These are phyloP conservation scores for Psephotus haematonotus DNA, from an alignment of 2,113 vertebrate genomes.

Conservation along the genomic window DNA sequence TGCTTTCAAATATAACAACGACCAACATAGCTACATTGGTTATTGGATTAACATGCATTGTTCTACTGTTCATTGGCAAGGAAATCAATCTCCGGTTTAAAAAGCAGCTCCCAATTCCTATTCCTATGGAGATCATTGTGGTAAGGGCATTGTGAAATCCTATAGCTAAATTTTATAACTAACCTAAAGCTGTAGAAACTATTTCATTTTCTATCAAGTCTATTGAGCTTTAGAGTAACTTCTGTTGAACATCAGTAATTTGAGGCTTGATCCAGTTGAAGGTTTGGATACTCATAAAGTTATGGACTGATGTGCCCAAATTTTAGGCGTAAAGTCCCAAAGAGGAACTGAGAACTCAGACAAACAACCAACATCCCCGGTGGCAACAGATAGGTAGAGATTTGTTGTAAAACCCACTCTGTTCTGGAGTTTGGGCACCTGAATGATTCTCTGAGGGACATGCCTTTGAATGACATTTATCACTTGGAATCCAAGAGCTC, in stretches of 20 bases:
- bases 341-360: not conserved
- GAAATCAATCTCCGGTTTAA: conserved; percentile 91
- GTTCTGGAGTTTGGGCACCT: not conserved
- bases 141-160: conserved; percentile 68
- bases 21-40: conserved; percentile 85
- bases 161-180: not conserved
- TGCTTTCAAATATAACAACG: conserved; percentile 81
- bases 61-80: conserved; percentile 86
- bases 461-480: not conserved
- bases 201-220: not conserved
- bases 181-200: not conserved
- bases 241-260: not conserved
- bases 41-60: conserved; percentile 82
- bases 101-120: conserved; percentile 88
- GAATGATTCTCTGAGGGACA: not conserved
- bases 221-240: not conserved
- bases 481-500: not conserved
- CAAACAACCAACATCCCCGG: not conserved
- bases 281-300: not conserved
- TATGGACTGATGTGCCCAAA: not conserved
- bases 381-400: not conserved
- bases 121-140: conserved; percentile 97
- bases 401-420: not conserved
- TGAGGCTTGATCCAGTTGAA: not conserved
- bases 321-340: not conserved